A percentile compares a stretch with the other conserved stretches of the same genome.
Conservation (phyloP, 2,888 invertebrate genomes). For the Fissipunctia ypsillon region DNA sequence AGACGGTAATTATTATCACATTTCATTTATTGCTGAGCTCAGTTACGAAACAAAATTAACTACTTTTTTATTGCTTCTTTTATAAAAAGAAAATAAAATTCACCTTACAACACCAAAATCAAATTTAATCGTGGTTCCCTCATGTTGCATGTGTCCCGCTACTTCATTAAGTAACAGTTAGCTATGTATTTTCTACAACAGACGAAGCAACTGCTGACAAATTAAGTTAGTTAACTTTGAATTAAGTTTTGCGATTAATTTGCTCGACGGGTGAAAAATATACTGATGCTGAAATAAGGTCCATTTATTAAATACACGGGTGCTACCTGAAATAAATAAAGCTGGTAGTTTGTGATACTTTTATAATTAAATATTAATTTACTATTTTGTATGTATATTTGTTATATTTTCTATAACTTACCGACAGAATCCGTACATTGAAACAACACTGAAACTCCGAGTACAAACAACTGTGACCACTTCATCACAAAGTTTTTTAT, state of each 20-base stretch:
- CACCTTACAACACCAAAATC: background rate
- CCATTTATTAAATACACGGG: constrained; percentile 15
- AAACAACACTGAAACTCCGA: constrained; percentile 87
- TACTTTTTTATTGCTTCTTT: background rate
- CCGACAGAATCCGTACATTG: constrained; percentile 86
- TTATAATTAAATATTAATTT: background rate
- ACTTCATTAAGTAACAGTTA: constrained; percentile 20
- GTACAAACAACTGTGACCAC: constrained; percentile 79
- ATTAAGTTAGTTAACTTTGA: constrained; percentile 51
- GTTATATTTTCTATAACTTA: constrained; percentile 73
- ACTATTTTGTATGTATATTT: background rate
- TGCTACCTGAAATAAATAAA: background rate
- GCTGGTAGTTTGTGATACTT: background rate
- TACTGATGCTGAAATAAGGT: constrained; percentile 10
- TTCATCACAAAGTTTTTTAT: constrained; percentile 79
- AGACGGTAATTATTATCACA: too few relatives aligned
- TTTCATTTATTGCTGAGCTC: background rate
- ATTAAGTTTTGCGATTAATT: constrained; percentile 54
- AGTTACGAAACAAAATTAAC: background rate
- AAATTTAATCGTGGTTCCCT: background rate
- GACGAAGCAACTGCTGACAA: constrained; percentile 42
- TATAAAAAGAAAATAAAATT: background rate
- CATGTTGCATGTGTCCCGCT: constrained; percentile 10
- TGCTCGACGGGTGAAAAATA: constrained; percentile 29
- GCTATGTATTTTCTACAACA: constrained; percentile 42